Conservation (phyloP, 2,113 vertebrate species). For the Myocastor coypus region DNA sequence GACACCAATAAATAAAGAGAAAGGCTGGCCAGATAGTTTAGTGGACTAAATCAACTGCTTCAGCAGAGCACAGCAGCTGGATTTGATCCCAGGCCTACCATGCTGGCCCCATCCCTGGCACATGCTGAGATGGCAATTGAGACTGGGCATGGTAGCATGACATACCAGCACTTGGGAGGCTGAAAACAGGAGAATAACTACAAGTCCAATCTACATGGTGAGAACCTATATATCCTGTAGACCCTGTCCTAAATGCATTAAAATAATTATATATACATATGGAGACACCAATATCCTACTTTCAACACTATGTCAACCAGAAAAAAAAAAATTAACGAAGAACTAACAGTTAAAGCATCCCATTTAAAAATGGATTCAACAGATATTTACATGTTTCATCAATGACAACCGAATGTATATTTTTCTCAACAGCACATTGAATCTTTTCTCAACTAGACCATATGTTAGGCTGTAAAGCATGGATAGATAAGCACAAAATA, state of each 20-base stretch:
- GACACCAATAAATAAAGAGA: background rate
- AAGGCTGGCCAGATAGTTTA: no score
- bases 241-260: no score
- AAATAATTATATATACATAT: no score
- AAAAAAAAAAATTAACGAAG: background rate
- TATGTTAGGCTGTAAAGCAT: background rate
- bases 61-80: no score
- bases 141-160: no score
- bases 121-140: no score
- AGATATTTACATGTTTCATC: background rate
- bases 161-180: no score
- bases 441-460: background rate
- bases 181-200: no score
- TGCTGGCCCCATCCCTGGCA: accelerated
- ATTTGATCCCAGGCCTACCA: no score
- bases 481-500: background rate
- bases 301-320: background rate
- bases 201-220: no score
- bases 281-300: background rate
- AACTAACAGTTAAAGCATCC: background rate
- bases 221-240: no score
- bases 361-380: background rate
- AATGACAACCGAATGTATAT: background rate
- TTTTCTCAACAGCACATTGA: background rate
- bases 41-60: no score